phyloP scores from a whole-genome alignment of 2,888 invertebrate species.

The Dryococelus australis region DNA sequence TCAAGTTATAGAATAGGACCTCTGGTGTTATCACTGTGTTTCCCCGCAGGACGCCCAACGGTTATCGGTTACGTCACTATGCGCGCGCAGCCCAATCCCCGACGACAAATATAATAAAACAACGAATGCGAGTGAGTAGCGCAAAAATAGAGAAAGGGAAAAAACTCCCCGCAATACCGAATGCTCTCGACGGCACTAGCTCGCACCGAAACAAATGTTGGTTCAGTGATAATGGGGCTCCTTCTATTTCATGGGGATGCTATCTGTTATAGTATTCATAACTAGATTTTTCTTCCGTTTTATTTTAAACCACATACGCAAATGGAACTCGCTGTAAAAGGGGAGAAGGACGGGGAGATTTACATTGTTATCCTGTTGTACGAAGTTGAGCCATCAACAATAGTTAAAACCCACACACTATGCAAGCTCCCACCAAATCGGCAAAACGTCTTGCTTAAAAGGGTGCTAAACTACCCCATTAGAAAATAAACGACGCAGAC shows the following conservation, averaged over 20 bases:
- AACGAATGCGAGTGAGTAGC: not conserved
- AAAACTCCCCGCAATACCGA: not conserved
- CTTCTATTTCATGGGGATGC: not conserved
- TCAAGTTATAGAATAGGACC: too few species aligned
- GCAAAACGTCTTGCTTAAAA: not conserved
- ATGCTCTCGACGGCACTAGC: not conserved
- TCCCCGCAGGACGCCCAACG: too few species aligned
- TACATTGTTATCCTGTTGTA: not conserved
- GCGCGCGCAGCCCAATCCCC: too few species aligned
- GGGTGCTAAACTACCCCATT: not conserved
- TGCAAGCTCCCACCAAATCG: not conserved
- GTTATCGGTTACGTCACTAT: too few species aligned
- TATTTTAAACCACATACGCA: not conserved
- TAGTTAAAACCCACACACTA: not conserved
- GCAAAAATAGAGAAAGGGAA: not conserved
- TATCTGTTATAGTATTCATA: constrained; percentile 12
- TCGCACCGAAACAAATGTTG: not conserved
- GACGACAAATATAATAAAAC: not conserved
- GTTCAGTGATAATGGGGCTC: not conserved
- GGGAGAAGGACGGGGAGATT: not conserved
- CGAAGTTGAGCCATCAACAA: not conserved
- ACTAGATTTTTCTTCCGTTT: not conserved
- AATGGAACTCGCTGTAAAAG: not conserved
- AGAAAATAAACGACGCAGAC: not conserved
- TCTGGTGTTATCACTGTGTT: too few species aligned